Evolutionary conservation across 2,797 vertebrate species (phyloP), one percentile per base, ranked within the genome.

Genomic region (Notoglanidium macrostoma): DNA sequence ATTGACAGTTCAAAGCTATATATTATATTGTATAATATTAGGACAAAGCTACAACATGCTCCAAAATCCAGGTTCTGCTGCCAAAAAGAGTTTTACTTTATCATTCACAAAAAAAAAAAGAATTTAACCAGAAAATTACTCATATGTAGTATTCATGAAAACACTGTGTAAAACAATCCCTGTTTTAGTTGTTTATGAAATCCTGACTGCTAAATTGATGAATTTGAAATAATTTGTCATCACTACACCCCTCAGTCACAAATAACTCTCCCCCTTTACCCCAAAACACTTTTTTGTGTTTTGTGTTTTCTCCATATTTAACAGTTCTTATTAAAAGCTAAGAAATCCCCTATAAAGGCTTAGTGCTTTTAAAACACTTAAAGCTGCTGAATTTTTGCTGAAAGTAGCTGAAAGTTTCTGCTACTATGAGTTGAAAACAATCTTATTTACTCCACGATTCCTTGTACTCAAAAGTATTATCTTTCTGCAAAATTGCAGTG

Each of bases 391-490:
- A 65, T 67, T 26, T 11, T 59, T 2, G n/a, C n/a, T n/a, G n/a
- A n/a, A n/a, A n/a, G n/a, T n/a, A n/a, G n/a, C n/a, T n/a, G 32
- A 23, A 23, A 11, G 2, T 55, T 59, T 76, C 23, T 74, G 57
- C 57, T 63, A 51, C 21, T 55, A 54, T 74, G 29, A 35, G 19
- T n/a, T 5, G 49, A 67, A 68, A 68, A 5, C 59, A 21, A 84
- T 55, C 21, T 51, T 77, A 61, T 87, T 84, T 82, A 79, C 51
- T 84, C n/a, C 63, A 76, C 3, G 49, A 74, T 23, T 84, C 49
- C 40, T n/a, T 82, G 11, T 32, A 44, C 44, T 67, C 65, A 46
- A 73, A 61, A 49, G 26, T 51, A 35, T 80, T 81, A 35, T 49
- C 44, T 61, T 74, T 74, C 68, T 40, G 40, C 29, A 82, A 87